These are phyloP conservation scores for Aspidiotus destructor DNA, from an alignment of 2,888 invertebrate genomes.

Conservation along the genomic window DNA sequence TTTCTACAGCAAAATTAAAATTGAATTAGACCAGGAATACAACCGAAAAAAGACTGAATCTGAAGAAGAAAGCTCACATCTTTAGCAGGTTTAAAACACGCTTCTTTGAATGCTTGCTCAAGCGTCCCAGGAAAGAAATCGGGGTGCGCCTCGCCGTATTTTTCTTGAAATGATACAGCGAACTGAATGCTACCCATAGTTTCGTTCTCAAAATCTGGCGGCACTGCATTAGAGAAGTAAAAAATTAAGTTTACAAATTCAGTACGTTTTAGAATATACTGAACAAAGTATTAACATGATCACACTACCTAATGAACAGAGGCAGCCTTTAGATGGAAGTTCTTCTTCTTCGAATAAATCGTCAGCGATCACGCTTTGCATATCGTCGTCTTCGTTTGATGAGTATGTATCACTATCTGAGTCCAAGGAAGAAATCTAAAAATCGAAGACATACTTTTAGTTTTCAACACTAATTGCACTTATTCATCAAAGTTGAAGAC, in stretches of 20 bases:
- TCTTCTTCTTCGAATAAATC: constrained; percentile 23
- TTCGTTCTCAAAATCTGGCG: constrained; percentile 77
- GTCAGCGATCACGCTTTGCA: constrained; percentile 29
- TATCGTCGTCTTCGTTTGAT: constrained; percentile 28
- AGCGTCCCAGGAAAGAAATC: constrained; percentile 84
- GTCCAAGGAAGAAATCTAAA: constrained; percentile 18
- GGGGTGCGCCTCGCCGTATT: constrained; percentile 80
- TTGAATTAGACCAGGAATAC: neutral
- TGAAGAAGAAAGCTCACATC: constrained; percentile 53
- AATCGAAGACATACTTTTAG: constrained; percentile 2
- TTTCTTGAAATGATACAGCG: constrained; percentile 69
- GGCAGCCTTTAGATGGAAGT: constrained; percentile 19
- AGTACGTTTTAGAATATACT: neutral
- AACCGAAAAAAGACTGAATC: neutral
- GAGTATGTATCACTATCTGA: constrained; percentile 27
- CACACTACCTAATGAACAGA: constrained; percentile 20
- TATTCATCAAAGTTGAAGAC: no score
- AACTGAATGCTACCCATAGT: constrained; percentile 76
- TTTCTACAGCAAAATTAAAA: constrained; percentile 52
- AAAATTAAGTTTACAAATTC: neutral
- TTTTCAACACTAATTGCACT: no score
- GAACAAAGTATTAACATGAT: neutral
- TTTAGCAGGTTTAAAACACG: constrained; percentile 78
- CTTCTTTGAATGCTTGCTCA: constrained; percentile 82
- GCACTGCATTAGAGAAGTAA: constrained; percentile 52